phyloP scores from a whole-genome alignment of 2,797 vertebrate species.

The Nyctibius grandis region DNA sequence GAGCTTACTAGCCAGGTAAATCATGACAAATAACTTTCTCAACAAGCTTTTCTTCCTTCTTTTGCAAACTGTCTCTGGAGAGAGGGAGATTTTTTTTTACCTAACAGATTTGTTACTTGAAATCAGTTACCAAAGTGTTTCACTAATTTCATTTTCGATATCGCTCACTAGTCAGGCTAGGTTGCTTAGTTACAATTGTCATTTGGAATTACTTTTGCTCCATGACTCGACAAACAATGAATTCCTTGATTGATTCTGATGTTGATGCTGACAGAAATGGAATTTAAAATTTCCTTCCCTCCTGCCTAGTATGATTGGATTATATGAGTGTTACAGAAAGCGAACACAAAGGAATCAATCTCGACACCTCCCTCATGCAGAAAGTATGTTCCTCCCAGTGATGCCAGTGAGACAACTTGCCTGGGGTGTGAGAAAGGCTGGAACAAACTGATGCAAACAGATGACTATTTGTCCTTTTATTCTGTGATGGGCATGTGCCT shows the following conservation, averaged over 20 bases:
- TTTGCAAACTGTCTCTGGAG: not conserved
- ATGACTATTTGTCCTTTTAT: not conserved
- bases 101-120: not conserved
- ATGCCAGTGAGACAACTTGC: not conserved
- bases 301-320: not conserved
- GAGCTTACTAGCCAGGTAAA: not conserved
- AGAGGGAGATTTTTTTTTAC: not conserved
- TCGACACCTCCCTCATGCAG: not conserved
- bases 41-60: not conserved
- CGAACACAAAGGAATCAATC: not conserved
- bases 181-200: slow-evolving; percentile 41
- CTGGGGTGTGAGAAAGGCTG: not conserved
- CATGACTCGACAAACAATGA: not conserved
- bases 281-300: not conserved
- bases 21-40: not conserved
- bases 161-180: not conserved
- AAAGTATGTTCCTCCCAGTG: not conserved
- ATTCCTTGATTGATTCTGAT: not conserved
- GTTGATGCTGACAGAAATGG: not conserved
- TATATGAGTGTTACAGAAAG: not conserved
- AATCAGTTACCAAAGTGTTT: slow-evolving; percentile 14
- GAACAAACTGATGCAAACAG: not conserved
- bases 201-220: slow-evolving; percentile 32
- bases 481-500: not conserved
- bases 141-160: slow-evolving; percentile 1